Conservation (phyloP, 2,888 invertebrate species). For the Axea sp. region DNA sequence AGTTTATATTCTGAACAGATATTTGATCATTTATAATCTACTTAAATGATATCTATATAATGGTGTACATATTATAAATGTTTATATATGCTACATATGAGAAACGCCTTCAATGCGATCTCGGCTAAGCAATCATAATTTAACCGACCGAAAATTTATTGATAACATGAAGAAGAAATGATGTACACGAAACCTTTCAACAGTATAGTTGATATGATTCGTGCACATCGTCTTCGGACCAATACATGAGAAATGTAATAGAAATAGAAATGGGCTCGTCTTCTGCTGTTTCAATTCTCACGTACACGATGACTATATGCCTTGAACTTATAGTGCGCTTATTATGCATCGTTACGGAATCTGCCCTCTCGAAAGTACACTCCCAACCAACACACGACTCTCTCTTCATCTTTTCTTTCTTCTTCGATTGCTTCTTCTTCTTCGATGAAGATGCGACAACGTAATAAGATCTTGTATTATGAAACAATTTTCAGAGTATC, state of each 20-base stretch:
- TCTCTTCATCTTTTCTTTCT: slow-evolving; percentile 54
- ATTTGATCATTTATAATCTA: no score
- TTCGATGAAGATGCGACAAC: slow-evolving; percentile 48
- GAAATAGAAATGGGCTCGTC: slow-evolving; percentile 67
- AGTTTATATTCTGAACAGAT: no score
- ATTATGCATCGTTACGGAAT: slow-evolving; percentile 71
- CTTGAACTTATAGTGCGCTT: slow-evolving; percentile 69
- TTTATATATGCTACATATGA: no score
- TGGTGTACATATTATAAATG: no score
- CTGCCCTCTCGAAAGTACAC: slow-evolving; percentile 64
- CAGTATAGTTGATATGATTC: slow-evolving; percentile 41
- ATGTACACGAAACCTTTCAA: slow-evolving; percentile 57
- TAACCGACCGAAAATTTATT: slow-evolving; percentile 13
- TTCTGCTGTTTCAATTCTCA: slow-evolving; percentile 77
- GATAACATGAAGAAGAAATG: slow-evolving; percentile 37
- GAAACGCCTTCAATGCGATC: no score
- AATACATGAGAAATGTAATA: slow-evolving; percentile 56
- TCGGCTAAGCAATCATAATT: slow-evolving; percentile 4
- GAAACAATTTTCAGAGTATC: slow-evolving; percentile 24
- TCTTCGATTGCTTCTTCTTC: slow-evolving; percentile 12
- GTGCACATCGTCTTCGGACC: slow-evolving; percentile 49
- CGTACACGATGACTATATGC: slow-evolving; percentile 70
- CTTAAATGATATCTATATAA: no score
- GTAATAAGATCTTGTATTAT: slow-evolving; percentile 36
- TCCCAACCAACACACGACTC: slow-evolving; percentile 52